Percentiles rank a stretch among this genome's conserved stretches.
phyloP scores from a whole-genome alignment of 2,113 vertebrate species.

The Heterochromis multidens region DNA sequence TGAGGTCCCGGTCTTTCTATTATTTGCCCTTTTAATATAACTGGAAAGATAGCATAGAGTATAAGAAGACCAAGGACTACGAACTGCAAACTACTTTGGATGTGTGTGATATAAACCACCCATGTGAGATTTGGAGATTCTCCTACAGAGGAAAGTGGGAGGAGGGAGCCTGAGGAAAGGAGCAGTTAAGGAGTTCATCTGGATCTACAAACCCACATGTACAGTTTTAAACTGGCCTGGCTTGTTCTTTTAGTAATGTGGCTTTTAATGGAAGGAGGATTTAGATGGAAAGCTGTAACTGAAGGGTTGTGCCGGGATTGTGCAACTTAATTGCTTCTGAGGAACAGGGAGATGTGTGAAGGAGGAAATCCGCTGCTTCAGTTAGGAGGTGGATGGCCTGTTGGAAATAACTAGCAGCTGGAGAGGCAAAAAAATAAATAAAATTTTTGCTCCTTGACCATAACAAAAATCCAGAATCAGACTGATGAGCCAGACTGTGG shows the following conservation, averaged over 20 bases:
- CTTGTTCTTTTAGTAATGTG: background rate
- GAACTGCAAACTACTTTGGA: background rate
- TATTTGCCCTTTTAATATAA: background rate
- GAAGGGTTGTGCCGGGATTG: background rate
- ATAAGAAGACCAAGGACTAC: background rate
- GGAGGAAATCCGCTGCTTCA: background rate
- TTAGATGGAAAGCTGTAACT: background rate
- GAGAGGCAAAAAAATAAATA: background rate
- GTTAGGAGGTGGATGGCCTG: background rate
- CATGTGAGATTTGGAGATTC: background rate
- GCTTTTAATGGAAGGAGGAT: background rate
- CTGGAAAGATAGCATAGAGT: background rate
- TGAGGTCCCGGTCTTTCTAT: background rate
- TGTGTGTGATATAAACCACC: background rate
- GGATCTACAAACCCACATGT: background rate
- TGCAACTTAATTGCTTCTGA: background rate
- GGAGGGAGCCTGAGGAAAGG: background rate
- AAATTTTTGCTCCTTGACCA: background rate
- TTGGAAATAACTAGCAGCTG: background rate
- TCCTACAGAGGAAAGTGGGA: background rate
- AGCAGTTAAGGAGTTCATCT: background rate
- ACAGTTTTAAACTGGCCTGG: background rate
- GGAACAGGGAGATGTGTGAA: background rate
- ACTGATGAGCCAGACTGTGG: background rate
- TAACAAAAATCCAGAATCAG: background rate